Percentiles rank a stretch among this genome's conserved stretches.
Evolutionary conservation across 1,140 invertebrate genomes (phyloP).

Genomic region (Littorina saxatilis): DNA sequence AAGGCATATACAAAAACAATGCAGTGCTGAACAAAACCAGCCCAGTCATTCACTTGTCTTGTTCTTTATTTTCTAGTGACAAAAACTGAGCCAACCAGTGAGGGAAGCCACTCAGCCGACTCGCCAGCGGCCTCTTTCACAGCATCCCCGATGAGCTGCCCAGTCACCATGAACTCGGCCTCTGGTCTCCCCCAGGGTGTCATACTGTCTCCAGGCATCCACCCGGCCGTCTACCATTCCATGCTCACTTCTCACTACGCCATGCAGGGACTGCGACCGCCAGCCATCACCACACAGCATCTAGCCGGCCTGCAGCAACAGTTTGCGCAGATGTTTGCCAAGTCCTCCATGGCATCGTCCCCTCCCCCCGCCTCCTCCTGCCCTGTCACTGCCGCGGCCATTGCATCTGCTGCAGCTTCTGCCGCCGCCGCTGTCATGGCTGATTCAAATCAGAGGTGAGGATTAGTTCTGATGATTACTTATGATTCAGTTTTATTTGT

Average conservation of each 20-base stretch:
- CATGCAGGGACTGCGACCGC: conserved; percentile 45
- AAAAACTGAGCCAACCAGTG: too few relatives aligned
- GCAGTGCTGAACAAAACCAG: too few relatives aligned
- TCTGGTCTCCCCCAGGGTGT: neutral
- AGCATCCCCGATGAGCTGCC: neutral
- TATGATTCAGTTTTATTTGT: neutral
- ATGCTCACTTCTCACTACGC: conserved; percentile 47
- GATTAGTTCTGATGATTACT: neutral
- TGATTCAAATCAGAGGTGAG: conserved; percentile 18
- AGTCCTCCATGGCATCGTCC: conserved; percentile 6
- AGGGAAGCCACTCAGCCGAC: too few relatives aligned
- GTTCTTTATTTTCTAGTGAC: too few relatives aligned
- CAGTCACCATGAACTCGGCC: neutral
- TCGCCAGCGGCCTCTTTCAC: too few relatives aligned
- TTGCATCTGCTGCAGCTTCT: neutral
- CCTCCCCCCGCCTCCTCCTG: neutral
- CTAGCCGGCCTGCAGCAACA: conserved; percentile 62
- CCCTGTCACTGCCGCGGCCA: neutral
- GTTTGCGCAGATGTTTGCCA: conserved; percentile 52
- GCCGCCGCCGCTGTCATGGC: neutral
- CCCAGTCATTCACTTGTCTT: too few relatives aligned
- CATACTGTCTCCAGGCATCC: conserved; percentile 36
- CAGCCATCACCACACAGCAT: conserved; percentile 55
- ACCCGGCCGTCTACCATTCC: conserved; percentile 38
- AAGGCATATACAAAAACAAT: too few relatives aligned